phyloP scores from a whole-genome alignment of 2,888 invertebrate genomes.

The Plagodis pulveraria region DNA sequence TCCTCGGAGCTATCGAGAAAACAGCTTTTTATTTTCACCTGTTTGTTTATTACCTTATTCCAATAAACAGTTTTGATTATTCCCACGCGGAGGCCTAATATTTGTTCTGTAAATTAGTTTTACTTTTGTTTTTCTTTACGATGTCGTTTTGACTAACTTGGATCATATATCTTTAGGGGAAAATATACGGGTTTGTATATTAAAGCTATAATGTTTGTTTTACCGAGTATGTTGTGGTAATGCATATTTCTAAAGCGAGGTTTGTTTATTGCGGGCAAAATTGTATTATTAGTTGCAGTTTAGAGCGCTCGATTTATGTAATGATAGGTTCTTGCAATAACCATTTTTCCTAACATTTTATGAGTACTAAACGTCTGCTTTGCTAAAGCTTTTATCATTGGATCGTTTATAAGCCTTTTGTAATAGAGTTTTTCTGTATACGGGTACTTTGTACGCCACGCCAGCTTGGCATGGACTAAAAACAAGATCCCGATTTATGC shows the following conservation, averaged over 20 bases:
- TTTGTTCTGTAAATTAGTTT: conserved; percentile 46
- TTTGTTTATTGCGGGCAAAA: conserved; percentile 21
- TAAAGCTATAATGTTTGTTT: conserved; percentile 18
- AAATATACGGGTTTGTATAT: conserved; percentile 17
- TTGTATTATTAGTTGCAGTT: conserved; percentile 16
- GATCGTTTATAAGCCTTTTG: too few relatives aligned
- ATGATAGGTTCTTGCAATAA: neutral
- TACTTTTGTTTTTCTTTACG: conserved; percentile 42
- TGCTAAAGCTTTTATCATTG: too few relatives aligned
- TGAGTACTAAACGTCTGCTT: too few relatives aligned
- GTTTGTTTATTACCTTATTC: conserved; percentile 65
- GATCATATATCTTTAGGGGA: conserved; percentile 22
- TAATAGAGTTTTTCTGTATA: too few relatives aligned
- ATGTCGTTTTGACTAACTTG: conserved; percentile 32
- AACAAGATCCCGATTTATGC: too few relatives aligned
- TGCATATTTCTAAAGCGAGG: conserved; percentile 16
- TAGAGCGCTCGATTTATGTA: neutral
- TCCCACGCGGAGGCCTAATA: conserved; percentile 37
- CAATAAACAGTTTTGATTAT: conserved; percentile 53
- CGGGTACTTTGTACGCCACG: too few relatives aligned
- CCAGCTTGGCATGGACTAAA: too few relatives aligned
- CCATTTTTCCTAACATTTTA: neutral
- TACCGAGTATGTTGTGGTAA: conserved; percentile 29
- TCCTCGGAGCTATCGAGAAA: conserved; percentile 60
- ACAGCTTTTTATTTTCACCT: conserved; percentile 70